A percentile compares a stretch with the other conserved stretches of the same genome.
phyloP scores from a whole-genome alignment of 2,888 invertebrate species.

The Lottia gigantea region DNA sequence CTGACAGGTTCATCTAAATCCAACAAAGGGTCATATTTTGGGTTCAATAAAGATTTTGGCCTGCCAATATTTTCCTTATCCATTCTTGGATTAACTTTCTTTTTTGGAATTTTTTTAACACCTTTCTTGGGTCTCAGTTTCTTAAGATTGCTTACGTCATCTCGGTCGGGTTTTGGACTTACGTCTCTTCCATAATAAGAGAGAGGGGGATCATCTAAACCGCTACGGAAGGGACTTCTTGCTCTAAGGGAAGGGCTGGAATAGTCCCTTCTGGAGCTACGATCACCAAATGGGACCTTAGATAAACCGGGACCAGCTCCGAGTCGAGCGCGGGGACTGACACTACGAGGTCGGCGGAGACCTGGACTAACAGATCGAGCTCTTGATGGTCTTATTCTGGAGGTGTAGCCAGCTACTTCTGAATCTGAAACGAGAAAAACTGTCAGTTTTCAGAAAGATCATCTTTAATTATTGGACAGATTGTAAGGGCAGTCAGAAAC shows the following conservation, averaged over 20 bases:
- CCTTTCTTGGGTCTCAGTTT: too few relatives aligned
- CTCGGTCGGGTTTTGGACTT: background rate
- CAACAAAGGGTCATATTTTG: too few relatives aligned
- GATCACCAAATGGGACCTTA: background rate
- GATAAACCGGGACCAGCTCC: background rate
- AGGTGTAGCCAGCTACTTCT: conserved; percentile 55
- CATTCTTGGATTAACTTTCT: too few relatives aligned
- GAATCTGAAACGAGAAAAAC: conserved; percentile 39
- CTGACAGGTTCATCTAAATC: too few relatives aligned
- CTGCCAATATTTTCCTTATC: too few relatives aligned
- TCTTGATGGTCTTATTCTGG: conserved; percentile 29
- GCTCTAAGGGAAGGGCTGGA: background rate
- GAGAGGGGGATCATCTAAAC: background rate
- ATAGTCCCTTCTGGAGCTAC: background rate
- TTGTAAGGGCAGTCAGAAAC: too few relatives aligned
- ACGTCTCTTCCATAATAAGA: background rate
- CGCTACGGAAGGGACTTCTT: background rate
- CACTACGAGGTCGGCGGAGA: conserved; percentile 41
- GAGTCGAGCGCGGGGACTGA: conserved; percentile 14
- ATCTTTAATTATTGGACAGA: too few relatives aligned
- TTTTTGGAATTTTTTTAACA: too few relatives aligned
- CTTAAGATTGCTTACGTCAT: background rate
- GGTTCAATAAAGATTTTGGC: too few relatives aligned
- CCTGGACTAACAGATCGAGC: conserved; percentile 51
- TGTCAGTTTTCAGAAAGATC: background rate